Evolutionary conservation across 2,797 vertebrate species (phyloP).

Genomic region (Heterohyrax brucei): DNA sequence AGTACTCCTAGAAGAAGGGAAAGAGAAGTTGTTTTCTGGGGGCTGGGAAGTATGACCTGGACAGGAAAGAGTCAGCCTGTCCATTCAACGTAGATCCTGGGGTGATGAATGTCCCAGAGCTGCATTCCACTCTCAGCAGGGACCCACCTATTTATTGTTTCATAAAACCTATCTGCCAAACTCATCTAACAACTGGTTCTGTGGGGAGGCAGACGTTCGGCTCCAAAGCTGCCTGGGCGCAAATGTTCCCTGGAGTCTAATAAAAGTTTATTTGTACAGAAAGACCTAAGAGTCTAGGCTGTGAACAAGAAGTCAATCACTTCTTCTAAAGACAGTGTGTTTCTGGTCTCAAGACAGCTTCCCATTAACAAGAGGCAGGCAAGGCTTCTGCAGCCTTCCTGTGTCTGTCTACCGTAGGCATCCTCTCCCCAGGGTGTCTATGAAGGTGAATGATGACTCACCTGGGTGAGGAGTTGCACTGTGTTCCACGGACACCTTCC

Average conservation of each 20-base stretch:
- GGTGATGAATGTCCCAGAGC: slow-evolving; percentile 73
- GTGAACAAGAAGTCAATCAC: background rate
- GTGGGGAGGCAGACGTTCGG: slow-evolving; percentile 60
- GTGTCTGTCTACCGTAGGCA: rapidly evolving
- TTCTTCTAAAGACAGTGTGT: rapidly evolving
- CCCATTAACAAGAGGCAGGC: rapidly evolving
- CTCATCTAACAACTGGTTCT: slow-evolving; percentile 40
- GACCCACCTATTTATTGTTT: slow-evolving; percentile 71
- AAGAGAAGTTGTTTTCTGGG: slow-evolving; percentile 24
- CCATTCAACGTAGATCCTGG: slow-evolving; percentile 39
- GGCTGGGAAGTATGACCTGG: background rate
- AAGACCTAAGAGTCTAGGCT: background rate
- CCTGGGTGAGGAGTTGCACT: slow-evolving; percentile 77
- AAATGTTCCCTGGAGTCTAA: background rate
- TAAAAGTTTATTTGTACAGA: background rate
- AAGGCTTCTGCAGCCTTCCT: background rate
- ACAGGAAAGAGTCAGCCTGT: background rate
- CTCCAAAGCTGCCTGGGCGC: background rate
- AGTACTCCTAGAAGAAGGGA: background rate
- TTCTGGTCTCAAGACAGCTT: background rate
- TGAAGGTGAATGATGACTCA: slow-evolving; percentile 45
- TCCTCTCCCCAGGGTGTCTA: background rate
- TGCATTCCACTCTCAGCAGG: slow-evolving; percentile 78
- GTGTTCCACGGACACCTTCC: slow-evolving; percentile 2
- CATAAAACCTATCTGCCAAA: slow-evolving; percentile 71